Evolutionary conservation across 2,888 invertebrate species (phyloP), one percentile per base, ranked within the genome.

Genomic region (Zootermopsis nevadensis): DNA sequence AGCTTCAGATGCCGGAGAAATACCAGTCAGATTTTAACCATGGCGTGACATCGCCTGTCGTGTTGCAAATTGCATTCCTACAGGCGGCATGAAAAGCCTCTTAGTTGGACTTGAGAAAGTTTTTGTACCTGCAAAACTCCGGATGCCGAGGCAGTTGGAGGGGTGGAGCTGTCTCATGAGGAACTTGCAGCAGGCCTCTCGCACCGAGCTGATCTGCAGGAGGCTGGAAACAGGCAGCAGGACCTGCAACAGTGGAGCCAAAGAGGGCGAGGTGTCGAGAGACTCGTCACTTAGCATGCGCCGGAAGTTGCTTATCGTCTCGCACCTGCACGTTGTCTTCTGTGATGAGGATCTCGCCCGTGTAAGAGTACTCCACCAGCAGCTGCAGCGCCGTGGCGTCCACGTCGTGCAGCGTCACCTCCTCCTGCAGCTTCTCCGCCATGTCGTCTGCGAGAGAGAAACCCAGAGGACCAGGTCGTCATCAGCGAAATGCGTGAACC

Each of bases 171-270:
- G 95, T 67, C 93, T 91, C 87, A 95, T 91, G 84, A 95, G 90
- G 89, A 95, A 95, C 87, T 93, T 93, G 88, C 95, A 94, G 88
- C 95, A 95, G 0, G 95, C 95, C 86, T 94, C 94, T 60, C 93
- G 89, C 33, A 94, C 94, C 81, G 93, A 92, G 86, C 92, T 91
- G 88, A 94, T 93, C 89, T 95, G 95, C 85, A 95, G 90, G 86
- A 95, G 90, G 86, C 94, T 94, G 79, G 95, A 95, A 22, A 95
- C 95, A 30, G 95, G 94, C 86, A 95, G 89, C 83, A 95, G 89
- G 24, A 91, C 91, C 90, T 90, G 86, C 12, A 77, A 82, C 33
- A 60, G 60, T 27, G 27, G 8, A n/a, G 6, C 27, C 48, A 48
- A 19, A 48, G 12, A 48, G 48, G 19, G 15, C 19, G 48, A 48